Conservation (phyloP, 2,888 invertebrate genomes). For the Osmoderma eremita region DNA sequence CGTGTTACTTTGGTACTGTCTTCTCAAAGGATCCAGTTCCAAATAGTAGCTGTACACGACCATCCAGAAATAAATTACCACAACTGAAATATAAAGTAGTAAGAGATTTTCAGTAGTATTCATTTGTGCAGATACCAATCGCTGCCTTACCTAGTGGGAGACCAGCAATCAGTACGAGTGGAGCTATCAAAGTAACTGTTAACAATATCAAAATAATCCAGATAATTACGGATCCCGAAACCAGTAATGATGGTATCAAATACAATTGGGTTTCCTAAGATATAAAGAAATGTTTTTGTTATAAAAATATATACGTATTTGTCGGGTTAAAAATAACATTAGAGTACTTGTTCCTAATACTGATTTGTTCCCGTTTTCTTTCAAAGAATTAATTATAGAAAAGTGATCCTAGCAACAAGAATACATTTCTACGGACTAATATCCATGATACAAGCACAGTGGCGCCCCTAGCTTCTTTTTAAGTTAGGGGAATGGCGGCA, state of each 20-base stretch:
- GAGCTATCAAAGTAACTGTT: conserved; percentile 4
- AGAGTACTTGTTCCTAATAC: no score
- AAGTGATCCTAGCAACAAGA: no score
- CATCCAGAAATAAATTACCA: conserved; percentile 21
- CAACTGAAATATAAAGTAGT: conserved; percentile 11
- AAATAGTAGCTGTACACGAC: conserved; percentile 25
- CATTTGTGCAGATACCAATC: background rate
- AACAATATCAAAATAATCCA: background rate
- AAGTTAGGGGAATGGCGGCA: no score
- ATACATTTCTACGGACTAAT: no score
- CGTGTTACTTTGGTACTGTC: conserved; percentile 14
- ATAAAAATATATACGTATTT: background rate
- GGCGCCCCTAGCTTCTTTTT: no score
- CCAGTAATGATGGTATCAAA: conserved; percentile 7
- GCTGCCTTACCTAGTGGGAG: conserved; percentile 10
- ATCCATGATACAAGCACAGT: no score
- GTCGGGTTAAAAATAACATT: background rate
- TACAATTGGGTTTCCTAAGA: conserved; percentile 14
- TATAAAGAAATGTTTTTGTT: background rate
- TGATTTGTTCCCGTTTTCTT: no score
- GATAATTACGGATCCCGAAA: conserved; percentile 8
- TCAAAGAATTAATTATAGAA: no score
- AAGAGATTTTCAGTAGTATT: conserved; percentile 2
- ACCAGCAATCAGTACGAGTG: background rate
- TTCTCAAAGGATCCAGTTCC: conserved; percentile 13